Percentiles rank a stretch among this genome's conserved stretches.
Evolutionary conservation across 2,113 vertebrate genomes (phyloP).

Genomic region (Pardalotus punctatus): DNA sequence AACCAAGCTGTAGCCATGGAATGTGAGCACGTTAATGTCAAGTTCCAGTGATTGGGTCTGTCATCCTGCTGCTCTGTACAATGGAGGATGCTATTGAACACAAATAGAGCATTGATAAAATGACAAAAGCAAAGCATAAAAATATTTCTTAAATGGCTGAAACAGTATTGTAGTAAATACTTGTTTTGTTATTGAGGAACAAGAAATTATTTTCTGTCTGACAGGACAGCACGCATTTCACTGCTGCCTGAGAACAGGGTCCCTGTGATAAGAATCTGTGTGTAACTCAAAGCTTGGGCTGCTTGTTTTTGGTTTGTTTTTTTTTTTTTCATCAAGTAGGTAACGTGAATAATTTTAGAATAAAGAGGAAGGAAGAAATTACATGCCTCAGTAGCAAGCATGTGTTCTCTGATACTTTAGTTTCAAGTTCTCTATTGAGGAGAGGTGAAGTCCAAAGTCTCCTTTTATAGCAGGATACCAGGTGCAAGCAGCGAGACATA

Average conservation of each 20-base stretch:
- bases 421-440: slow-evolving; percentile 36
- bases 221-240: neutral
- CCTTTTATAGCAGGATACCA: neutral
- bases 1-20: neutral
- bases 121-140: neutral
- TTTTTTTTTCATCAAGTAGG: neutral
- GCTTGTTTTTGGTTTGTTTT: neutral
- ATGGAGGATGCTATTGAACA: neutral
- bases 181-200: neutral
- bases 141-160: neutral
- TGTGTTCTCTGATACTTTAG: neutral
- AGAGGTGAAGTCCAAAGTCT: neutral
- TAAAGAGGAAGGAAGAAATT: slow-evolving; percentile 56
- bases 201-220: neutral
- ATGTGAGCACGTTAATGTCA: neutral
- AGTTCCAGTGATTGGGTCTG: neutral
- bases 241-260: neutral
- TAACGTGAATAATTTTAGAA: slow-evolving; percentile 27
- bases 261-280: neutral
- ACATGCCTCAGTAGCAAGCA: slow-evolving; percentile 3
- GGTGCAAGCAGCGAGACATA: neutral
- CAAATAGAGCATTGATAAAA: neutral
- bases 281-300: neutral
- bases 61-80: neutral
- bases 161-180: neutral